Percentiles rank a stretch among this genome's conserved stretches.
phyloP scores from a whole-genome alignment of 2,888 invertebrate genomes.

The Pristionchus maxplancki region DNA sequence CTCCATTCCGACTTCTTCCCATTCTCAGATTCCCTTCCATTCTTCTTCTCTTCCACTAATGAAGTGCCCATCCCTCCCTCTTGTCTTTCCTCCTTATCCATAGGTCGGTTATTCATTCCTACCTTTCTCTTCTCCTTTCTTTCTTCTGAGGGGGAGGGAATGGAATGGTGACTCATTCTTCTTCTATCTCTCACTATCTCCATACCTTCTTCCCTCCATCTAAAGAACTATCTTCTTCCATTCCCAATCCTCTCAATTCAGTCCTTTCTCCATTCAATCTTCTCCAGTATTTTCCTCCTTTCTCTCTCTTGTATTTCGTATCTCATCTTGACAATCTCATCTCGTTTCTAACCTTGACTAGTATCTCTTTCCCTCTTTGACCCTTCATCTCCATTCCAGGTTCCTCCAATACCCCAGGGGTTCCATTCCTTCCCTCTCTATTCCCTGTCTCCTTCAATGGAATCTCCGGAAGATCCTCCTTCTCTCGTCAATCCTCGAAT shows the following conservation, averaged over 20 bases:
- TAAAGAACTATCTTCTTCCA: background rate
- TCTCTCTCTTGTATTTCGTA: constrained; percentile 38
- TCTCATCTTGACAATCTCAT: constrained; percentile 37
- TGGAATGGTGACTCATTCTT: background rate
- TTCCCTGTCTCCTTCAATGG: constrained; percentile 10
- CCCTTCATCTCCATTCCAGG: constrained; percentile 45
- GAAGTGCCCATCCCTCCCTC: constrained; percentile 41
- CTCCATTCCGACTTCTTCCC: constrained; percentile 32
- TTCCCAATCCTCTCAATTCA: background rate
- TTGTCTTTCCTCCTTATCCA: background rate
- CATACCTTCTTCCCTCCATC: background rate
- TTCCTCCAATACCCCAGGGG: constrained; percentile 10
- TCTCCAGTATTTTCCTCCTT: background rate
- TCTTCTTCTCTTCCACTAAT: constrained; percentile 21
- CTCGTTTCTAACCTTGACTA: constrained; percentile 43
- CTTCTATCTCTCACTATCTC: constrained; percentile 27
- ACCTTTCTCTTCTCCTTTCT: background rate
- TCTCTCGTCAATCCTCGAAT: constrained; percentile 50
- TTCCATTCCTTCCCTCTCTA: background rate
- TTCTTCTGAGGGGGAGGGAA: background rate
- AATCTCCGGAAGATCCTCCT: constrained; percentile 34
- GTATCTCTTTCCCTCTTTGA: constrained; percentile 49
- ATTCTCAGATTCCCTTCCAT: constrained; percentile 45
- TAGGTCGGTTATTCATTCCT: background rate
- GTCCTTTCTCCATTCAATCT: constrained; percentile 3